Base-by-base conservation (phyloP, 1,140 invertebrate species). In the Araneus ventricosus region DNA sequence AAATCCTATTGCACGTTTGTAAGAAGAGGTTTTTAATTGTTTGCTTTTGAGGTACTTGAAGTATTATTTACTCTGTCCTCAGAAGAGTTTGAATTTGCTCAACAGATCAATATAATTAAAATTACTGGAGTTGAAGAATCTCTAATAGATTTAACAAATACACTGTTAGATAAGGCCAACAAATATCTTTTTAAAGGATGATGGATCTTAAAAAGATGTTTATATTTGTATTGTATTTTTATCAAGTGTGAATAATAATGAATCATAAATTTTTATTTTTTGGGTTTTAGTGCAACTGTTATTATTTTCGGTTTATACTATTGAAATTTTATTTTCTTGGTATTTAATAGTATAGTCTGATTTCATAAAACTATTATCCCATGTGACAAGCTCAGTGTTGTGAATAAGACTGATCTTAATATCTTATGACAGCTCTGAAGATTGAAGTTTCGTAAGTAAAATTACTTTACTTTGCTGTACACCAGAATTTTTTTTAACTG, bases 171-270 rank as follows among this genome's bases (percentile, higher is more conserved):
- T 75, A 75, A 75, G 70, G 30, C 37, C 70, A 75, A 34, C 30
- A 37, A 34, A 52, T 14, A 14, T 30, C 34, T 75, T 75, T 34
- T 34, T 34, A 5, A 34, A 2, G 30, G 22, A 75, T 75, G 6
- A 37, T 75, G 70, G 5, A 75, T 75, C 70, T 17, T 75, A 75
- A 37, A 67, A 75, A 75, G 70, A 75, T 67, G 14, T 75, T 75
- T 75, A 75, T 75, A 75, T 75, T 75, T 75, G 70, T 75, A 75
- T 37, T 37, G 30, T 75, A 75, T 75, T 75, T 75, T 75, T 75
- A 75, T 75, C 34, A 75, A 75, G 4, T 75, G 70, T 67, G 63
- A 67, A 27, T 67, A 67, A 67, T n/a, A 30, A 30, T 30, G 63
- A 67, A 67, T 14, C 27, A 27, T 75, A 30, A 75, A 75, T 34